These are phyloP conservation scores for Phyllostomus hastatus DNA, from an alignment of 2,113 vertebrate genomes.

Conservation along the genomic window DNA sequence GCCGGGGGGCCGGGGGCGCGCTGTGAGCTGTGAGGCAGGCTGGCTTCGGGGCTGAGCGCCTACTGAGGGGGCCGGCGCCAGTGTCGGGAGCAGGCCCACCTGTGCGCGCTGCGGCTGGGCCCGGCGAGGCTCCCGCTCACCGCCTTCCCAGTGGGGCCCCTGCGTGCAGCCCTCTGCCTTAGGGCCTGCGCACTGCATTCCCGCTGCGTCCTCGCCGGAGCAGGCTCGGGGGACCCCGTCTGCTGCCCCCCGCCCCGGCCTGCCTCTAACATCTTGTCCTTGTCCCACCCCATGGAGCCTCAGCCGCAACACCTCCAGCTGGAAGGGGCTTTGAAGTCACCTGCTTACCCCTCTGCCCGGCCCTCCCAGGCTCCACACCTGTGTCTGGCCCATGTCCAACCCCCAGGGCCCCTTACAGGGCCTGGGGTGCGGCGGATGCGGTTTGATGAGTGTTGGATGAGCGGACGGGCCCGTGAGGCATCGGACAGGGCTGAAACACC, in stretches of 20 bases:
- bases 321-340: neutral
- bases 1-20: accelerated
- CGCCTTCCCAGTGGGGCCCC: accelerated
- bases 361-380: neutral
- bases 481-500: accelerated
- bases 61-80: too few species aligned
- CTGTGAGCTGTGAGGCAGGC: accelerated
- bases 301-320: too few species aligned
- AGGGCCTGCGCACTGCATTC: neutral
- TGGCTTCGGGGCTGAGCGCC: neutral
- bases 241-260: neutral
- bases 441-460: accelerated
- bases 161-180: accelerated
- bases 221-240: accelerated
- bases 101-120: neutral
- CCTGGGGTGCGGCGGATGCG: accelerated
- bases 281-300: neutral
- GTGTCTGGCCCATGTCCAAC: neutral
- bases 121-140: neutral
- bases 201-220: accelerated
- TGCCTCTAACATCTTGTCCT: neutral
- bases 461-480: accelerated
- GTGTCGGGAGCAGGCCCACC: neutral
- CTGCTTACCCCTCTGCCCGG: accelerated
- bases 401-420: neutral